Evolutionary conservation across 2,113 vertebrate genomes (phyloP).

Genomic region (Eidolon helvum): DNA sequence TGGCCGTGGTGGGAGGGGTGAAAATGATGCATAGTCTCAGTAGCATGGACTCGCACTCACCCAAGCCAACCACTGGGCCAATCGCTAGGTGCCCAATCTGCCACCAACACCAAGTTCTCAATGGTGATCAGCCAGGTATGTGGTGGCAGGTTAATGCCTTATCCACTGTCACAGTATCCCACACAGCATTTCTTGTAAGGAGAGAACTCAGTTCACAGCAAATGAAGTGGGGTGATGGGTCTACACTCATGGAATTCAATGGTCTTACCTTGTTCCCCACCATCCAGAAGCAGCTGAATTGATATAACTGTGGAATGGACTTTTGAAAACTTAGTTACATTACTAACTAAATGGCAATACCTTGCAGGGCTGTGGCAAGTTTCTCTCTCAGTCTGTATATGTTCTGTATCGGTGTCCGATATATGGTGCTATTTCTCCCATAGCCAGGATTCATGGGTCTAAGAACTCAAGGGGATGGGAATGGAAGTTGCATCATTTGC

Average conservation of each 20-base stretch:
- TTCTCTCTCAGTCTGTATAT: background rate
- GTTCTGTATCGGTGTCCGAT: background rate
- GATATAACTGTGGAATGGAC: background rate
- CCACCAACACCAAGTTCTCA: background rate
- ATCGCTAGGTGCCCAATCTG: background rate
- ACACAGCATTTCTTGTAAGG: background rate
- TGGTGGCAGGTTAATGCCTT: background rate
- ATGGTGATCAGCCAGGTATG: background rate
- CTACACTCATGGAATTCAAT: background rate
- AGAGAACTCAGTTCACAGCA: background rate
- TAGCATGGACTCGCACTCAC: background rate
- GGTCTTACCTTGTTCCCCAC: background rate
- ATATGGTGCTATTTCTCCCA: background rate
- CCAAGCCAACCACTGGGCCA: background rate
- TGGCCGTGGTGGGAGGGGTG: background rate
- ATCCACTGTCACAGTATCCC: background rate
- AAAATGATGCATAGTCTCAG: background rate
- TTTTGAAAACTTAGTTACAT: background rate
- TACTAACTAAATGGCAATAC: background rate
- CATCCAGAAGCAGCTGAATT: background rate
- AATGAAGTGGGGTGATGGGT: background rate
- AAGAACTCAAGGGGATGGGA: background rate
- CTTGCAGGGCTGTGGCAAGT: background rate
- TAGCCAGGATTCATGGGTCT: background rate
- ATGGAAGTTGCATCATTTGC: background rate